Evolutionary conservation across 1,140 invertebrate genomes (phyloP).

Genomic region (Bombus difficillimus): DNA sequence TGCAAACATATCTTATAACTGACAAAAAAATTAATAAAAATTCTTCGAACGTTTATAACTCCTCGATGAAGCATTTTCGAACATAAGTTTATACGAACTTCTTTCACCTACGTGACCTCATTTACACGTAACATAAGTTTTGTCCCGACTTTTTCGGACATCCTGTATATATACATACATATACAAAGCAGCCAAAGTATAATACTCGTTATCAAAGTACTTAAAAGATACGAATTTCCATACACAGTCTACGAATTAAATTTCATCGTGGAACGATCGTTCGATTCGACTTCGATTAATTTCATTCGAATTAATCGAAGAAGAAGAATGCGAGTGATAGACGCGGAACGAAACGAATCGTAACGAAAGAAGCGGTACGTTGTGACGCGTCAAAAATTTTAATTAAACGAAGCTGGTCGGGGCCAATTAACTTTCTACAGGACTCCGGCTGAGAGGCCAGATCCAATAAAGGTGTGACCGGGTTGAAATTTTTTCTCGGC

Average conservation of each 20-base stretch:
- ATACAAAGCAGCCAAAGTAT: no score
- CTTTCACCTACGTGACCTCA: no score
- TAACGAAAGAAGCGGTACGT: not conserved
- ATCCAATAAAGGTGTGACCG: slow-evolving; percentile 62
- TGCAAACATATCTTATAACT: no score
- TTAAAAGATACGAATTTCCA: no score
- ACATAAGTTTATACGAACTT: no score
- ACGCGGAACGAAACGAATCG: not conserved
- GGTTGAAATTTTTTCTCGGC: slow-evolving; percentile 69
- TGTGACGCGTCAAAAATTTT: slow-evolving; percentile 33
- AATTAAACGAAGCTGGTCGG: slow-evolving; percentile 22
- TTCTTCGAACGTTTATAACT: no score
- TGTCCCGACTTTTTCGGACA: no score
- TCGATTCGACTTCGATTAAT: not conserved
- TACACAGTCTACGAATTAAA: not conserved
- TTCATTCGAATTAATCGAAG: not conserved
- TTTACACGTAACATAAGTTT: no score
- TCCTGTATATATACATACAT: no score
- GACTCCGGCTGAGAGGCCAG: slow-evolving; percentile 23
- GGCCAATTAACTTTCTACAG: slow-evolving; percentile 67
- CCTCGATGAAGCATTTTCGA: no score
- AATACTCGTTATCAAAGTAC: not conserved
- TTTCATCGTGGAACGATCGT: not conserved
- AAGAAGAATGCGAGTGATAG: not conserved
- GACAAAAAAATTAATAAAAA: no score